phyloP scores from a whole-genome alignment of 1,140 invertebrate species.

The Idris sp. region DNA sequence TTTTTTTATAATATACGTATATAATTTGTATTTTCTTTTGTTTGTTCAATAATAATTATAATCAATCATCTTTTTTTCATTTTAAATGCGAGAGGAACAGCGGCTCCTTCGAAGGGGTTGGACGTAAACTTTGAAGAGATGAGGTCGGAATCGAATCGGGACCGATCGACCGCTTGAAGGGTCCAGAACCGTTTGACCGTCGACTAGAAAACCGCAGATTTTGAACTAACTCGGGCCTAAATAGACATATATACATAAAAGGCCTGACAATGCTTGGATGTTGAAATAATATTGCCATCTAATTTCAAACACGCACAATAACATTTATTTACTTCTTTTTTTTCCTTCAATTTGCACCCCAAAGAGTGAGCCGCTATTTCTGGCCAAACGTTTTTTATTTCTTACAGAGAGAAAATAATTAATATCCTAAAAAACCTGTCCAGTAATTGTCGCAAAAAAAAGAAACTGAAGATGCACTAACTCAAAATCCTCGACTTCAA shows the following conservation, averaged over 20 bases:
- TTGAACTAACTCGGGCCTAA: constrained; percentile 64
- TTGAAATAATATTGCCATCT: constrained; percentile 10
- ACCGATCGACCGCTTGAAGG: constrained; percentile 69
- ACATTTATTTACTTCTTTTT: constrained; percentile 5
- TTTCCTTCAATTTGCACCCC: background rate
- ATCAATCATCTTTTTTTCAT: constrained; percentile 8
- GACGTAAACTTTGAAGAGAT: constrained; percentile 22
- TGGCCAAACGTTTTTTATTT: constrained; percentile 10
- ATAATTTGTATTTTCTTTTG: constrained; percentile 5
- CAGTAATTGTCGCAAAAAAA: constrained; percentile 8
- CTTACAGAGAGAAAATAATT: constrained; percentile 27
- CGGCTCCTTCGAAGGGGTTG: constrained; percentile 16
- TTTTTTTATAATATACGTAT: constrained; percentile 14
- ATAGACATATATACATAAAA: constrained; percentile 75
- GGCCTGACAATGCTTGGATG: constrained; percentile 63
- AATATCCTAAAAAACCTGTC: constrained; percentile 19
- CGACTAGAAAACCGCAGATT: constrained; percentile 14
- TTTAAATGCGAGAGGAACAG: constrained; percentile 14
- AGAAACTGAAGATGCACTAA: no score
- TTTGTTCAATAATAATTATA: constrained; percentile 14
- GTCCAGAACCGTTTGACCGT: constrained; percentile 25
- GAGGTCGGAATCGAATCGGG: constrained; percentile 61
- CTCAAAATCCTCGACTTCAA: no score
- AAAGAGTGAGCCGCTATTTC: constrained; percentile 26
- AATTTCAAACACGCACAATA: constrained; percentile 31